These are phyloP conservation scores for Anthopleura xanthogrammica DNA, from an alignment of 92 coral and sea anemone species.

Conservation along the genomic window DNA sequence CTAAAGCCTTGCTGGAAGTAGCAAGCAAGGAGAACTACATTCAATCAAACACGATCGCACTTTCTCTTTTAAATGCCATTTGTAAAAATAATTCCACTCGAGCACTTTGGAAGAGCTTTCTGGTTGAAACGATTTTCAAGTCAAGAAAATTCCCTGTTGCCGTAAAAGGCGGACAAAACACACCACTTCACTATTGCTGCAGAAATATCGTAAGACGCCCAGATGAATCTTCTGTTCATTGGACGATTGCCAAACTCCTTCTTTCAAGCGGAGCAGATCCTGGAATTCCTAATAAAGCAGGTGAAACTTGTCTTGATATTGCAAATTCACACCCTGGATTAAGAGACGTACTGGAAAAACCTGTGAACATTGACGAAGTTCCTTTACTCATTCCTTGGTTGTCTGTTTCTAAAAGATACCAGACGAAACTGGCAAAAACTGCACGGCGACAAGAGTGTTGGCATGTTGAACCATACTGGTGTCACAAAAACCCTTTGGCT, in stretches of 20 bases:
- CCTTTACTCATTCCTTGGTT: conserved; percentile 19
- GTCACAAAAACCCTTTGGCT: not conserved
- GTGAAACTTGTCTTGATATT: conserved; percentile 15
- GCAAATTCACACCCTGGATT: not conserved
- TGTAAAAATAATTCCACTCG: conserved; percentile 9
- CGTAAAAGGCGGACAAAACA: not conserved
- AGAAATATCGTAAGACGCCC: not conserved
- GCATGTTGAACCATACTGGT: not conserved
- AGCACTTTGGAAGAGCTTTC: conserved; percentile 11
- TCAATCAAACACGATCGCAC: not conserved
- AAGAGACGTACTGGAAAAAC: not conserved
- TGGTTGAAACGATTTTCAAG: conserved; percentile 8
- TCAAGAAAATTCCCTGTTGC: not conserved
- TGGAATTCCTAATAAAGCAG: not conserved
- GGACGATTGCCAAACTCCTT: conserved; percentile 24
- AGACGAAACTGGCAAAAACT: not conserved
- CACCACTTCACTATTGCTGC: conserved; percentile 23
- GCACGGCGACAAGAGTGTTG: conserved; percentile 20
- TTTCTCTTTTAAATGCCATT: conserved; percentile 7
- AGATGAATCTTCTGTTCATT: not conserved
- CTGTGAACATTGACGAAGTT: not conserved
- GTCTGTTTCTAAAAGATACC: not conserved
- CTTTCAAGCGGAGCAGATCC: conserved; percentile 1
- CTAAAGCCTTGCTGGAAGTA: conserved; percentile 9
- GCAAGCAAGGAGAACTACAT: not conserved